A percentile compares a stretch with the other conserved stretches of the same genome.
phyloP scores from a whole-genome alignment of 2,113 vertebrate species.

The Oceanites oceanicus region DNA sequence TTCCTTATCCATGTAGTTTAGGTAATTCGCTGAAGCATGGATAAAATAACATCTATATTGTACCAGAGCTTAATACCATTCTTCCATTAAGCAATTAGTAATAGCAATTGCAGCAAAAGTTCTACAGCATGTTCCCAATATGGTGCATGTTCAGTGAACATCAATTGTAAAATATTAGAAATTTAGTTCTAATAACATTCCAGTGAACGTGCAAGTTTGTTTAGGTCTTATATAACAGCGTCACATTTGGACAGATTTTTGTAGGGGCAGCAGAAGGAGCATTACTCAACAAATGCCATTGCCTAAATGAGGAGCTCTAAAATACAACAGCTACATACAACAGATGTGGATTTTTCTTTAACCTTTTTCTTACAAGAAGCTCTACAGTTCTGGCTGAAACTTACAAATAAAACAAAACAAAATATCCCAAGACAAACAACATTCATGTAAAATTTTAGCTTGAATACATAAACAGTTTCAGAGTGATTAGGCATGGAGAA shows the following conservation, averaged over 20 bases:
- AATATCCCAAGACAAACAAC: neutral
- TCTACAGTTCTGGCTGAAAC: neutral
- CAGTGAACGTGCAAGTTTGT: neutral
- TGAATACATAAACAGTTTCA: neutral
- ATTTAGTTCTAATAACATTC: neutral
- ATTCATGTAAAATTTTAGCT: neutral
- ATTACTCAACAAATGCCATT: neutral
- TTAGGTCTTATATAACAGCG: neutral
- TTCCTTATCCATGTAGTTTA: neutral
- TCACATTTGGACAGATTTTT: neutral
- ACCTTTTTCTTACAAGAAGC: neutral
- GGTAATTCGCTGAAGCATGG: neutral
- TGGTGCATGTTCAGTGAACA: neutral
- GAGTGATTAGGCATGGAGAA: neutral
- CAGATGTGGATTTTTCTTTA: neutral
- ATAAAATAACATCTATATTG: neutral
- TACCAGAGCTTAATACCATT: neutral
- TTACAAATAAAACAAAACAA: neutral
- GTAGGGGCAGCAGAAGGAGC: neutral
- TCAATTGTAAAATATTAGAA: neutral
- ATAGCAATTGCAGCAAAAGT: neutral
- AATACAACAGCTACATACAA: neutral
- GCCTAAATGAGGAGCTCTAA: neutral
- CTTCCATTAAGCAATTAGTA: slow-evolving; percentile 7
- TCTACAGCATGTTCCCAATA: neutral